Evolutionary conservation across 2,113 vertebrate species (phyloP), one percentile per base, ranked within the genome.

Genomic region (Otocyon megalotis): DNA sequence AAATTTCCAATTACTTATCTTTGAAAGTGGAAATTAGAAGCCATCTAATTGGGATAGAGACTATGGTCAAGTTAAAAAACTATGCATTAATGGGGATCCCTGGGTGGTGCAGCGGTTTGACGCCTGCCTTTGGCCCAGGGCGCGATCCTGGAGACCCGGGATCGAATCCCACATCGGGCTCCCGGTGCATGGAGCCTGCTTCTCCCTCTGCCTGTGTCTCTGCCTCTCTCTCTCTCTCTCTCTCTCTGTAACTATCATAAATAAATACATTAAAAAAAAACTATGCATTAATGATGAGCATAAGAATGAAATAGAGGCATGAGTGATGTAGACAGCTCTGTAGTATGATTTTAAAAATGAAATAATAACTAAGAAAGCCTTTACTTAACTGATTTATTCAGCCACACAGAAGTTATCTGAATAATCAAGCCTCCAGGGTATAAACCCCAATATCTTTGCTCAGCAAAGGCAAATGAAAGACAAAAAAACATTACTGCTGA

Each of bases 311-410:
- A 35, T 16, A 22, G 37, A 35, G n/a, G 43, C 13, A 24, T 16
- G 6, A 87, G 32, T 79, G 58, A 35, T 84, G 65, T 90, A 80
- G 79, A 48, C 79, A 76, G 26, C 26, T 56, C 56, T n/a, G 54
- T 54, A 94, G 3, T 22, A 69, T 76, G 43, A 58, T 43, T 95
- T 95, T 82, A 8, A 22, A 80, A 84, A 96, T 86, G 88, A 97
- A 90, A 89, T 74, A 20, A 74, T 67, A 48, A 77, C 15, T 10
- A 6, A 54, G 72, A 89, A 96, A 87, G 8, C 26, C 17, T 96
- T 92, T 65, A 81, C 54, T 94, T 86, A 83, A 83, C 20, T 90
- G 28, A 85, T 85, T 94, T 71, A 90, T 94, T 91, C 37, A 85
- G 10, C 62, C 28, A 54, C 15, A 89, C 4, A 86, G 10, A 89